Base-by-base conservation (phyloP, 2,797 vertebrate genomes). In the Falco cherrug region DNA sequence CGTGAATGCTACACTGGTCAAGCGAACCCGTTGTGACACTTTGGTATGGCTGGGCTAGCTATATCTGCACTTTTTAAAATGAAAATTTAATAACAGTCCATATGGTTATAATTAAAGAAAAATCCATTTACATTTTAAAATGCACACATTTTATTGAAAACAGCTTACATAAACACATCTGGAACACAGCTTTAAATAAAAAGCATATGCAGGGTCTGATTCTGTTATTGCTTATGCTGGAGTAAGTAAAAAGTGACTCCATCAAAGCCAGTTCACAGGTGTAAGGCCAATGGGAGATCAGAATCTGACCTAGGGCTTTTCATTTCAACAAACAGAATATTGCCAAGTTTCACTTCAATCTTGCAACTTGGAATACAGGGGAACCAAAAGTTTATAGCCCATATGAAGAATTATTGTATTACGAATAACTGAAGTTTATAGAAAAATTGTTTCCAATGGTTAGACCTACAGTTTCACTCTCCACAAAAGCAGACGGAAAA, bases 81-180 rank as follows among this genome's bases (percentile, higher is more conserved):
- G 69, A 96, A 95, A 96, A 91, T 84, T 91, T 95, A 96, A 96
- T 96, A 97, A 95, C 22, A 56, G 39, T 16, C 63, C 96, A 90
- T 95, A 67, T 95, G 96, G 76, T 93, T 90, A 63, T 84, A 96
- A 96, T 97, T 96, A 96, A 94, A 97, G 93, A 95, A 96, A 96
- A 97, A 96, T 95, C 94, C 93, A 94, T 96, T 96, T 96, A 96
- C 94, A 95, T 96, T 93, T 95, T 96, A 69, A 97, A 96, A 96
- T 73, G 89, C 89, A 88, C 87, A 88, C 69, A 0, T 88, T 95
- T 96, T 95, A 97, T 96, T 96, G 87, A 95, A 94, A 96, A 87
- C 96, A 95, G 94, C 85, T 94, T 96, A 82, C 85, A 84, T 45
- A 97, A 97, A 96, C 95, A 97, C 96, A 96, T 97, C 93, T 97